Conservation (phyloP, 2,888 invertebrate species). For the Allacma fusca region DNA sequence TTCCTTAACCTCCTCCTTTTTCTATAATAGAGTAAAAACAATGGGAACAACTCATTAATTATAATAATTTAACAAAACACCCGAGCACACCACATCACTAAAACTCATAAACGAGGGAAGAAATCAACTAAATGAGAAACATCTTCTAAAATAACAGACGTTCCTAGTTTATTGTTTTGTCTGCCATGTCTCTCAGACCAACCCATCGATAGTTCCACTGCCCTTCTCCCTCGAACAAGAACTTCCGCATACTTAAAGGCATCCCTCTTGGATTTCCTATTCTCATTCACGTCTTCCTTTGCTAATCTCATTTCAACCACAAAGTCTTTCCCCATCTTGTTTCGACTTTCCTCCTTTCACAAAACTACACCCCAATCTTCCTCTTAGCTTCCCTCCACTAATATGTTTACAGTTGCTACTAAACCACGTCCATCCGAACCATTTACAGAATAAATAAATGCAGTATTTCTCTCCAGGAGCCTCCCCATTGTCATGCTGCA, state of each 20-base stretch:
- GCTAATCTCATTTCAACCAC: conserved; percentile 16
- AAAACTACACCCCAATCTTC: not conserved
- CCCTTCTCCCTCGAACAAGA: too few relatives aligned
- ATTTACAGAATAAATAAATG: not conserved
- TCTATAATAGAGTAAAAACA: conserved; percentile 47
- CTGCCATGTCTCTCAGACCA: not conserved
- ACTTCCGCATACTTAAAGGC: not conserved
- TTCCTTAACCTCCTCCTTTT: conserved; percentile 53
- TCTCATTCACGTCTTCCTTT: conserved; percentile 12
- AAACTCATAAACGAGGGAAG: not conserved
- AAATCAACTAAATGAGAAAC: not conserved
- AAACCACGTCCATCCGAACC: not conserved
- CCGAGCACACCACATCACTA: too few relatives aligned
- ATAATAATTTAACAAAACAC: not conserved
- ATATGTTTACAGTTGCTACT: not conserved
- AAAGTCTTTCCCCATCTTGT: not conserved
- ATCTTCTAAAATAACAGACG: not conserved
- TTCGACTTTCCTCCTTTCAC: conserved; percentile 7
- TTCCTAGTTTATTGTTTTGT: too few relatives aligned
- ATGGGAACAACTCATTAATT: not conserved
- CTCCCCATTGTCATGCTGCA: too few relatives aligned
- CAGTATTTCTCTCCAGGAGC: too few relatives aligned
- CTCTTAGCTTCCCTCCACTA: not conserved
- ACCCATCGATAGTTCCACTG: not conserved
- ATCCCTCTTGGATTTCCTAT: conserved; percentile 1